Base-by-base conservation (phyloP, 92 coral and sea anemone genomes). In the Muricea muricata region DNA sequence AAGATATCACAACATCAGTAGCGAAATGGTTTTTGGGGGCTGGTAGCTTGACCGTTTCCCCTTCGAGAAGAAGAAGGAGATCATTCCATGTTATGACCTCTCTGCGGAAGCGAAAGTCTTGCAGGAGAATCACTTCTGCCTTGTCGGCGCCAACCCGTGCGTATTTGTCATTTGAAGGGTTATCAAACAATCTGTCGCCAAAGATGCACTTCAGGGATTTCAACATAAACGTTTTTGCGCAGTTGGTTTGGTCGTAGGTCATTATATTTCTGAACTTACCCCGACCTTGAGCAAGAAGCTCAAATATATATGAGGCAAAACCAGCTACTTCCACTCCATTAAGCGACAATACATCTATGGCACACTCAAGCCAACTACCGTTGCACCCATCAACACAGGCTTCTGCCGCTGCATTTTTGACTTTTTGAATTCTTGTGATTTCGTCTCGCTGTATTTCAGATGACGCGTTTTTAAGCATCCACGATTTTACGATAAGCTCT, bases 51-150 rank as follows among this genome's bases (percentile, higher is more conserved):
- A 55, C 65, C 65, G 65, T 55, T n/a, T 55, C 65, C 12, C 65
- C 65, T 55, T 55, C 65, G 15, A 55, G 65, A 4, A 55, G 29
- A n/a, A 55, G 65, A 55, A 55, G 65, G 29, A 55, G 65, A 25
- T 55, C 65, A 4, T 55, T 55, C 65, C 65, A 55, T 63, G 70
- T 32, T 29, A 63, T 63, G 70, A 63, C 70, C 9, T 63, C 70
- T 63, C 24, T 63, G 70, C 34, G 4, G 70, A 63, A 63, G 39
- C 70, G 70, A 63, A 63, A 63, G 15, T 63, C 70, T 63, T 63
- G 70, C 33, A 63, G 24, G 39, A 63, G 70, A 63, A 63, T 63
- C 70, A 63, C 70, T 13, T 63, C 70, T 63, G 70, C 65, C 39
- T 63, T 63, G 39, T 63, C 70, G 13, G 70, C 70, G 17, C 70